Conservation (phyloP, 1,140 invertebrate species). For the Brachionus rotundiformis region DNA sequence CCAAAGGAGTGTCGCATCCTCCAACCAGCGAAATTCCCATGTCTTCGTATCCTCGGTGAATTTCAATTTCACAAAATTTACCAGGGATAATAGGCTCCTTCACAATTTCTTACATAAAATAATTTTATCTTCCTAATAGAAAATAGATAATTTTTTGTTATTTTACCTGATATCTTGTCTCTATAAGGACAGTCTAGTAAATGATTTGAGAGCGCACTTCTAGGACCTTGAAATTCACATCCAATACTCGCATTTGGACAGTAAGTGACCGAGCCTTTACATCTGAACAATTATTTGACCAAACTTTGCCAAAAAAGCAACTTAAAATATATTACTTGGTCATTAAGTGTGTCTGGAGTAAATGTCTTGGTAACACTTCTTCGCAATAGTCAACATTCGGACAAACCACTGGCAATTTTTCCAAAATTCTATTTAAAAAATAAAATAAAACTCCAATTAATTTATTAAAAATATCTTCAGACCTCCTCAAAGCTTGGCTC, state of each 20-base stretch:
- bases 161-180: slow-evolving; percentile 56
- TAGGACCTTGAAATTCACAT: slow-evolving; percentile 64
- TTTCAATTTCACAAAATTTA: slow-evolving; percentile 66
- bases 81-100: slow-evolving; percentile 64
- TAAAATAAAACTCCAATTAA: slow-evolving; percentile 55
- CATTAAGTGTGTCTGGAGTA: slow-evolving; percentile 66
- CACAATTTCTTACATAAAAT: not conserved
- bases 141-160: not conserved
- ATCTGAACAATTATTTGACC: slow-evolving; percentile 55
- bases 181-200: slow-evolving; percentile 61
- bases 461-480: slow-evolving; percentile 55
- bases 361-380: slow-evolving; percentile 63
- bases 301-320: not conserved
- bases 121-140: not conserved
- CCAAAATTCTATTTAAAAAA: slow-evolving; percentile 61
- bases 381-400: slow-evolving; percentile 66
- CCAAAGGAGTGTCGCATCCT: slow-evolving; percentile 67
- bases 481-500: slow-evolving; percentile 62
- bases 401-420: slow-evolving; percentile 66
- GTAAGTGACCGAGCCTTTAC: slow-evolving; percentile 60
- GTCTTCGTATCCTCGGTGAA: slow-evolving; percentile 60
- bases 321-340: slow-evolving; percentile 35
- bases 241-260: slow-evolving; percentile 62
- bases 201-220: slow-evolving; percentile 63
- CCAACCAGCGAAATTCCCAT: slow-evolving; percentile 67